Evolutionary conservation across 1,140 invertebrate species (phyloP).

Genomic region (Cephus cinctus): DNA sequence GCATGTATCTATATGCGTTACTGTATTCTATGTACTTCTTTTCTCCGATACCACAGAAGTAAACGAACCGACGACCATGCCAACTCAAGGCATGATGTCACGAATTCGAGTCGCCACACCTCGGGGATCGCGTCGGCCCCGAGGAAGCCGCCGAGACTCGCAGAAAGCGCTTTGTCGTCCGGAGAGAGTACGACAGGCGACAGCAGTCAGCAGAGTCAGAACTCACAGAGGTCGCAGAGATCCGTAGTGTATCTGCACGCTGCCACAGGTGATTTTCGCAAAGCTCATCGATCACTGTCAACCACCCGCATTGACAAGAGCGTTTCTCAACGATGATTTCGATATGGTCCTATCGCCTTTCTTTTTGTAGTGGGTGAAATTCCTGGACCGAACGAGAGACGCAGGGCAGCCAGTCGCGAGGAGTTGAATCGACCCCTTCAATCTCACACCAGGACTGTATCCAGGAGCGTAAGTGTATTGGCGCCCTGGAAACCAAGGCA

Average conservation of each 20-base stretch:
- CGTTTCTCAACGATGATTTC: neutral
- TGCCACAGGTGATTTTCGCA: slow-evolving; percentile 66
- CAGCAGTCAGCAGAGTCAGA: slow-evolving; percentile 77
- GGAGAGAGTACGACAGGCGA: slow-evolving; percentile 58
- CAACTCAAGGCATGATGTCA: slow-evolving; percentile 42
- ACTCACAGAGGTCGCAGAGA: slow-evolving; percentile 74
- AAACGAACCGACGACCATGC: slow-evolving; percentile 47
- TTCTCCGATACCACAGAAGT: slow-evolving; percentile 31
- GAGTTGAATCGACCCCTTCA: slow-evolving; percentile 64
- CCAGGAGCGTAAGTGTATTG: slow-evolving; percentile 77
- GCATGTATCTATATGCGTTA: no score
- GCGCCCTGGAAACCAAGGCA: slow-evolving; percentile 80
- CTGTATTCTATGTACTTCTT: no score
- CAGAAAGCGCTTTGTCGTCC: slow-evolving; percentile 51
- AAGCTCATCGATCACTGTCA: no score
- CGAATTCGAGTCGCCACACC: slow-evolving; percentile 41
- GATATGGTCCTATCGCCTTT: neutral
- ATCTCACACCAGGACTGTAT: slow-evolving; percentile 72
- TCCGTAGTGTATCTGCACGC: slow-evolving; percentile 80
- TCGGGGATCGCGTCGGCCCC: slow-evolving; percentile 40
- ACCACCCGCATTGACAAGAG: no score
- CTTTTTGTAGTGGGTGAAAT: slow-evolving; percentile 68
- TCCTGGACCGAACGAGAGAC: slow-evolving; percentile 63
- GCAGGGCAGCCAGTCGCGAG: slow-evolving; percentile 65
- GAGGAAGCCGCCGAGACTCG: slow-evolving; percentile 44